Evolutionary conservation across 2,797 vertebrate genomes (phyloP).

Genomic region (Tamandua tetradactyla): DNA sequence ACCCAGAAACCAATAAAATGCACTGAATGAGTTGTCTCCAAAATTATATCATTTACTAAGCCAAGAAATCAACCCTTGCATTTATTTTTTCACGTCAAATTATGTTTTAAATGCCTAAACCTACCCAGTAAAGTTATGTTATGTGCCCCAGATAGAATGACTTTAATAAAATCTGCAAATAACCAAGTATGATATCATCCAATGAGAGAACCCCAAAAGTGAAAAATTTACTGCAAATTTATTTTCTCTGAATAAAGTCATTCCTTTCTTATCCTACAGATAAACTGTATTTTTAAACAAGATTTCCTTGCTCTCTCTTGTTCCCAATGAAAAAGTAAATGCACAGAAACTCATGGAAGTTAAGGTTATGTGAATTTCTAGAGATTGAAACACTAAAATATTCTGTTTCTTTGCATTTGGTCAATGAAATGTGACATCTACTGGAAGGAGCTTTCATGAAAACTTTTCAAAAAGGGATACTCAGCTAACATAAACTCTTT

Average conservation of each 20-base stretch:
- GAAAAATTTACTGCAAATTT: neutral
- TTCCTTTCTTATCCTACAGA: neutral
- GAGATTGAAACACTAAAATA: neutral
- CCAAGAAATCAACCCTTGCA: neutral
- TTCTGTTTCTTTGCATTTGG: neutral
- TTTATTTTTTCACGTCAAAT: neutral
- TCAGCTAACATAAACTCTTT: neutral
- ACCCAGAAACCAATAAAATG: neutral
- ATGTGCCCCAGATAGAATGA: neutral
- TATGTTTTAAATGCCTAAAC: neutral
- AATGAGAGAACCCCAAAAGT: neutral
- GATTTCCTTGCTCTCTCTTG: neutral
- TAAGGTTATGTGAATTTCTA: neutral
- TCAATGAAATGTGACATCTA: neutral
- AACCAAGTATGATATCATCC: neutral
- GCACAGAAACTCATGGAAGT: neutral
- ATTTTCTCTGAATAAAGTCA: neutral
- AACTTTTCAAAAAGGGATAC: neutral
- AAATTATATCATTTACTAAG: neutral
- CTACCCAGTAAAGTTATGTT: neutral
- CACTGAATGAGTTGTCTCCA: neutral
- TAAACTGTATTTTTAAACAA: constrained; percentile 4
- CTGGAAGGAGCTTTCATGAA: neutral
- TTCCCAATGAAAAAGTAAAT: neutral
- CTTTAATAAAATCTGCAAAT: constrained; percentile 8